phyloP scores from a whole-genome alignment of 2,113 vertebrate species.

The Hippocampus comes region DNA sequence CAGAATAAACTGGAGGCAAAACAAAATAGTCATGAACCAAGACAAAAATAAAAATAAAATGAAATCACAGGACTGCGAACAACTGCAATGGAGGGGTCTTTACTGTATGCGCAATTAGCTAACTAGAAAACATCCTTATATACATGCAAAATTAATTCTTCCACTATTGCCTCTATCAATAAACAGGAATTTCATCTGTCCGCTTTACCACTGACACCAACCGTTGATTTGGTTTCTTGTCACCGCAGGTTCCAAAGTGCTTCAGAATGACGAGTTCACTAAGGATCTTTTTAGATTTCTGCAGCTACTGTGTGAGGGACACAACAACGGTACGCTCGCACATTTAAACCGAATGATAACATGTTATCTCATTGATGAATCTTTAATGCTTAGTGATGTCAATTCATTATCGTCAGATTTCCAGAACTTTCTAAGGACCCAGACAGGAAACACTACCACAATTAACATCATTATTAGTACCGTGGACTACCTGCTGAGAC shows the following conservation, averaged over 20 bases:
- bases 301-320: slow-evolving; percentile 96
- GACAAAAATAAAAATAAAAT: too few species aligned
- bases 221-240: slow-evolving; percentile 56
- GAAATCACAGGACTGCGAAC: too few species aligned
- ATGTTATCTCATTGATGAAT: neutral
- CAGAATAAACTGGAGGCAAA: too few species aligned
- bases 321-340: slow-evolving; percentile 87
- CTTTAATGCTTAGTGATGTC: neutral
- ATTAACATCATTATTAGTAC: slow-evolving; percentile 98
- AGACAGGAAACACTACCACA: slow-evolving; percentile 96
- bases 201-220: slow-evolving; percentile 25
- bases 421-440: slow-evolving; percentile 95
- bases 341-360: neutral
- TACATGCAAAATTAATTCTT: slow-evolving; percentile 40
- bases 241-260: slow-evolving; percentile 92
- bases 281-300: slow-evolving; percentile 95
- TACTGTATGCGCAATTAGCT: slow-evolving; percentile 22
- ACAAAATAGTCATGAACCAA: too few species aligned
- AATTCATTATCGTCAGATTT: slow-evolving; percentile 76
- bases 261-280: slow-evolving; percentile 97
- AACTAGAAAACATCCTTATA: slow-evolving; percentile 38
- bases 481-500: slow-evolving; percentile 91
- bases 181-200: slow-evolving; percentile 29
- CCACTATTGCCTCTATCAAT: slow-evolving; percentile 43
- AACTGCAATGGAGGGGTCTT: too few species aligned